Conservation (phyloP, 2,888 invertebrate genomes). For the Sicus ferrugineus region DNA sequence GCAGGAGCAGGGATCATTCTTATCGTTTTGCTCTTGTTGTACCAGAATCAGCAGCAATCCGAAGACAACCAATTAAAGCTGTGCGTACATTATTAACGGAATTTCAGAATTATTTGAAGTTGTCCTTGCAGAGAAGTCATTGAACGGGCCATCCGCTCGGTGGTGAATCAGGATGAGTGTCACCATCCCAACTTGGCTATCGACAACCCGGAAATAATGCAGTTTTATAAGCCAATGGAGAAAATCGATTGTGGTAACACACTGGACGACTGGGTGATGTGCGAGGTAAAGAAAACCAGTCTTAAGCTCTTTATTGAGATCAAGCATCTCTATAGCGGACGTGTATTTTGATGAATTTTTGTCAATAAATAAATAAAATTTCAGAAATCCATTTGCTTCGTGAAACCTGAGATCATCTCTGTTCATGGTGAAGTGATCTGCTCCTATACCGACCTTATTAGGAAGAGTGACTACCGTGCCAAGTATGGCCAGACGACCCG, state of each 20-base stretch:
- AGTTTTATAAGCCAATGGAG: conserved; percentile 72
- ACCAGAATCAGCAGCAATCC: conserved; percentile 41
- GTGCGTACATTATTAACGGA: conserved; percentile 47
- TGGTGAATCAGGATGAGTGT: conserved; percentile 67
- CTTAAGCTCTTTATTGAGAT: no score
- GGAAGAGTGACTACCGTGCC: conserved; percentile 72
- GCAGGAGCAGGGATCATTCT: conserved; percentile 36
- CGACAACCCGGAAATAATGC: conserved; percentile 76
- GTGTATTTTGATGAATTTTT: background rate
- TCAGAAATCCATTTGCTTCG: conserved; percentile 61
- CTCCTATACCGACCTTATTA: conserved; percentile 74
- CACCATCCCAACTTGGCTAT: conserved; percentile 73
- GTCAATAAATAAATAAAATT: background rate
- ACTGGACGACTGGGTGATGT: conserved; percentile 79
- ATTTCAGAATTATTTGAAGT: background rate
- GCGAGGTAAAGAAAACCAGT: conserved; percentile 66
- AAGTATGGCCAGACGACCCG: conserved; percentile 67
- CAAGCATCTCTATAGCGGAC: no score
- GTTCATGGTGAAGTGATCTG: conserved; percentile 64
- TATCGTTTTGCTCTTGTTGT: conserved; percentile 35
- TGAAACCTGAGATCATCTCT: conserved; percentile 58
- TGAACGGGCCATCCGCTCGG: conserved; percentile 64
- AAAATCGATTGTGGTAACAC: conserved; percentile 70
- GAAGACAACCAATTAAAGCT: conserved; percentile 52
- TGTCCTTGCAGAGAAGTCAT: conserved; percentile 66